These are phyloP conservation scores for Drosophila nigromelanica DNA, from an alignment of 1,140 invertebrate genomes.

Conservation along the genomic window DNA sequence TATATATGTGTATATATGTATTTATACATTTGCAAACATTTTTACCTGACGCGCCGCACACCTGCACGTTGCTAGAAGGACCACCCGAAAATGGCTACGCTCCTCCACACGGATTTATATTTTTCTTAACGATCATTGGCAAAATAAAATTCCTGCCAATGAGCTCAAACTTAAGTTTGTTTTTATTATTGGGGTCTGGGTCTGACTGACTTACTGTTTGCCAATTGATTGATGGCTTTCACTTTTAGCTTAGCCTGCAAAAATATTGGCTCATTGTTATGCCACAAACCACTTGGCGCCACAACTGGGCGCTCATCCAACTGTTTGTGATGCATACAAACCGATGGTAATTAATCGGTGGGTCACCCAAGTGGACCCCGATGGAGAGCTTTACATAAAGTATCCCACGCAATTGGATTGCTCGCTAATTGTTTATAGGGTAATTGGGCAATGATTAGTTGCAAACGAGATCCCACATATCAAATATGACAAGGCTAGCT, in stretches of 20 bases:
- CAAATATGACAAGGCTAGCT: not conserved
- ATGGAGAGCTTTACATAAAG: not conserved
- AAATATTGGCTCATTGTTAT: slow-evolving; percentile 52
- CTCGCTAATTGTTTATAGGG: not conserved
- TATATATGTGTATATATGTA: too few species aligned
- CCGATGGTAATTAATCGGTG: slow-evolving; percentile 63
- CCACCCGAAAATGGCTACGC: too few species aligned
- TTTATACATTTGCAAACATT: too few species aligned
- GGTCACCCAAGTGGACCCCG: slow-evolving; percentile 32
- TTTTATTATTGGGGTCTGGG: not conserved
- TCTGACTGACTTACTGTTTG: not conserved
- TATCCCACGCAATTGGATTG: not conserved
- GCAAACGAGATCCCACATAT: not conserved
- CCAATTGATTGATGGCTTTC: slow-evolving; percentile 48
- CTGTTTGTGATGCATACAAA: slow-evolving; percentile 59
- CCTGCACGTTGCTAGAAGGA: too few species aligned
- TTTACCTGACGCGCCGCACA: too few species aligned
- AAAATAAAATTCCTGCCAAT: too few species aligned
- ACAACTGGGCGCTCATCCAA: slow-evolving; percentile 39
- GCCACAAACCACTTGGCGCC: slow-evolving; percentile 28
- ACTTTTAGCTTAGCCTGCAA: too few species aligned
- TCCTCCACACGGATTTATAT: too few species aligned
- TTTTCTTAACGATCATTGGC: too few species aligned
- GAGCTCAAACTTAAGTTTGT: not conserved
- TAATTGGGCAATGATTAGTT: not conserved